Evolutionary conservation across 2,888 invertebrate species (phyloP), one percentile per base, ranked within the genome.

Genomic region (Mesorhabditis sp.): DNA sequence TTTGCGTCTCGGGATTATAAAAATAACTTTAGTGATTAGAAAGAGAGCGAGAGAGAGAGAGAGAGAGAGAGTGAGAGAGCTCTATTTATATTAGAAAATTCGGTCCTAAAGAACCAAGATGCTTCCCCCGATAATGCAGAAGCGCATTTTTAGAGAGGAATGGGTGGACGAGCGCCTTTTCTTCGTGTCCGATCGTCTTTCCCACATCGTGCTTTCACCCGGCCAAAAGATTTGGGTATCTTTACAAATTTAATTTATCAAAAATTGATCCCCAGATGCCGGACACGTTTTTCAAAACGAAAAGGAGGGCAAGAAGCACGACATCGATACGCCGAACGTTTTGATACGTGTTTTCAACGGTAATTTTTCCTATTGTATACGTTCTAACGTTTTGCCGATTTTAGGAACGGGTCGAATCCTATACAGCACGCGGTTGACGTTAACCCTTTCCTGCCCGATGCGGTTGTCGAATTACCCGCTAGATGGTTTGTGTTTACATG

Each of bases 391-490:
- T 28, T 28, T 2, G 1, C 28, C 2, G 28, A 2, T 50, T 50
- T 13, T n/a, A 50, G 72, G 68, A 74, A 91, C 94, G 84, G 95
- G 95, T 78, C 92, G 92, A 79, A 94, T 96, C 82, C 90, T 95
- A 76, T 96, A 95, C 90, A 95, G 95, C 89, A 94, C 95, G 87
- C 90, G 96, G 87, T 92, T 96, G 87, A 95, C 96, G 62, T 89
- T 96, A 84, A 94, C 94, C 68, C 90, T 96, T 80, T 93, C 94
- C 72, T 96, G 96, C 86, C 95, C 95, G 72, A 96, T 96, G 96
- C 92, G 94, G 88, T 89, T 95, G 83, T 93, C 94, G 88, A 90
- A 94, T 4, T 58, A 5, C 58, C 64, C 61, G 43, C 5, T 7
- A 28, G 10, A 43, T 72, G 69, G 10, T 2, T 43, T 43, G 15